A percentile compares a stretch with the other conserved stretches of the same genome.
phyloP scores from a whole-genome alignment of 2,113 vertebrate genomes.

The Orthochromis malagaraziensis region DNA sequence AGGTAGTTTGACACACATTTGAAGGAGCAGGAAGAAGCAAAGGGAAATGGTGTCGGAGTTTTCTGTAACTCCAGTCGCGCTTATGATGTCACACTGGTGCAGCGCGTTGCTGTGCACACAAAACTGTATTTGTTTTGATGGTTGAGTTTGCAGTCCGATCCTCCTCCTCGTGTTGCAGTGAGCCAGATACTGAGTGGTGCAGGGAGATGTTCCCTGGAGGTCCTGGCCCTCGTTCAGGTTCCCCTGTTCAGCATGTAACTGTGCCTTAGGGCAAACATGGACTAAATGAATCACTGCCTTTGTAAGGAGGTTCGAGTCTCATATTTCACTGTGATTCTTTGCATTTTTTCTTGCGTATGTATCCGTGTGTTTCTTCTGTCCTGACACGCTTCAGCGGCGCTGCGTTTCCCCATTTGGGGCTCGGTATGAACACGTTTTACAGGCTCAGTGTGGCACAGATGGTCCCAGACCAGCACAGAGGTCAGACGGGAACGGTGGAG shows the following conservation, averaged over 20 bases:
- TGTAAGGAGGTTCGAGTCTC: background rate
- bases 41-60: background rate
- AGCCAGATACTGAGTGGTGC: background rate
- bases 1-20: background rate
- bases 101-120: background rate
- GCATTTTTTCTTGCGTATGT: background rate
- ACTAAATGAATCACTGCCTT: background rate
- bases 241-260: background rate
- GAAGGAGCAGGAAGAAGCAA: background rate
- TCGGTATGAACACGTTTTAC: constrained; percentile 54
- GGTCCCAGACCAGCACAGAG: background rate
- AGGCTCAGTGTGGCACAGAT: background rate
- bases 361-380: constrained; percentile 10
- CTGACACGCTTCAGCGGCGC: constrained; percentile 30
- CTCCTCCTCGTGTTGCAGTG: background rate
- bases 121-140: background rate
- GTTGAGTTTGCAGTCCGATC: background rate
- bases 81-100: background rate
- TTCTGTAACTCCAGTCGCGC: background rate
- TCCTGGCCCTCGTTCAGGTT: background rate
- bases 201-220: background rate
- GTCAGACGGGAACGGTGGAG: background rate
- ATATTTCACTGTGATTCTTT: background rate
- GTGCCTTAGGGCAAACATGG: background rate
- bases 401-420: background rate